phyloP scores from a whole-genome alignment of 2,888 invertebrate genomes.

The Ceratothoa steindachneri region DNA sequence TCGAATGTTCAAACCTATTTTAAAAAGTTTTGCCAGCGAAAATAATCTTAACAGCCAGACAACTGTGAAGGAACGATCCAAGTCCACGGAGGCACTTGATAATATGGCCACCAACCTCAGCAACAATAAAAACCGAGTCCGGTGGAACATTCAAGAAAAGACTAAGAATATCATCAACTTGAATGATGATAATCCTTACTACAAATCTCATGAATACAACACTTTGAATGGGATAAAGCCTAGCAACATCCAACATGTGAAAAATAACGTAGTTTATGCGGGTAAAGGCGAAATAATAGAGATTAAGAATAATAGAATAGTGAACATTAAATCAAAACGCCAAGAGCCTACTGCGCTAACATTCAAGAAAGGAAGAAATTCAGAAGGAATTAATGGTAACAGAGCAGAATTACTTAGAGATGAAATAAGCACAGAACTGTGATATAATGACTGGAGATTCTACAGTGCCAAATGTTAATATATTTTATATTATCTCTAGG shows the following conservation, averaged over 20 bases:
- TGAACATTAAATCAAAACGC: background rate
- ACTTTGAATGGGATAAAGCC: background rate
- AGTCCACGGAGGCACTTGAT: constrained; percentile 3
- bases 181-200: background rate
- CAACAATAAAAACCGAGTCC: background rate
- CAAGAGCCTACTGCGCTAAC: background rate
- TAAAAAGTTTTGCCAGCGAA: constrained; percentile 6
- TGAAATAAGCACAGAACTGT: constrained; percentile 26
- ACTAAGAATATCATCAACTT: background rate
- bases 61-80: constrained; percentile 7
- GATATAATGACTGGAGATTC: background rate
- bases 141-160: constrained; percentile 2
- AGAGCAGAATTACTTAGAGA: constrained; percentile 7
- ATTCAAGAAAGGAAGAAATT: background rate
- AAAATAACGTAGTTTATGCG: constrained; percentile 4
- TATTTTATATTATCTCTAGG: background rate
- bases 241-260: background rate
- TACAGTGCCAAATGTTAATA: background rate
- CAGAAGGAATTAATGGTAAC: background rate
- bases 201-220: background rate
- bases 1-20: background rate
- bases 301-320: constrained; percentile 3
- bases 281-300: constrained; percentile 10
- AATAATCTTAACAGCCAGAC: constrained; percentile 6
- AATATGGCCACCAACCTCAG: background rate